Base-by-base conservation (phyloP, 2,888 invertebrate species). In the Copidosoma aretas region DNA sequence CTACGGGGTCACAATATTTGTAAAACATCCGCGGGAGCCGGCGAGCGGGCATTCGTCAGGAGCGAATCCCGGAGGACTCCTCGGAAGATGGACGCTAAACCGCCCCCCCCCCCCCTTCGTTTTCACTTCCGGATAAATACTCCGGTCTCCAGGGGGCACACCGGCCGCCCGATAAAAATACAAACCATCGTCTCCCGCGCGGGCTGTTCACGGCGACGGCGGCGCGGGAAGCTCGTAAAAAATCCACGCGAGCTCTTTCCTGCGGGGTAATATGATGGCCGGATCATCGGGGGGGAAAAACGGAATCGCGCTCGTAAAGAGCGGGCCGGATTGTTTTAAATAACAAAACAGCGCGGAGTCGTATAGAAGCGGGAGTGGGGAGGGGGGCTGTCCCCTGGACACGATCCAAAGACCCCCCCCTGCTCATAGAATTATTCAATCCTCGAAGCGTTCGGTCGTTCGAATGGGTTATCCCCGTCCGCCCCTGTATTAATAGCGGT, bases 51-150 rank as follows among this genome's bases (percentile, higher is more conserved):
- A n/a, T n/a, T n/a, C n/a, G 64, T 69, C 68, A 53, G 54, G 46
- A 32, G 4, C 10, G 64, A 64, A 69, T 69, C 68, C 68, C 61
- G 14, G 15, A 54, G 64, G 68, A 69, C 68, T 61, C 56, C 14
- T 52, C 32, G 57, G 17, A 46, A 53, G 19, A 54, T 60, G n/a
- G n/a, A 15, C 10, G 21, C 22, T 46, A 19, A n/a, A 19, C 43
- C 4, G 12, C 12, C 43, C 17, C 12, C 12, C 43, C 12, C 43
- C 43, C 17, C 43, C 17, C 12, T 46, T 17, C 12, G 43, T 46
- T 60, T 25, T 43, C 25, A 49, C 32, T 41, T 22, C 21, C 14
- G n/a, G 52, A 8, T 15, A 4, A 22, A 24, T 10, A n/a, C 8
- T 32, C 32, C n/a, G n/a, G n/a, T n/a, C n/a, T n/a, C n/a, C n/a